phyloP scores from a whole-genome alignment of 2,797 vertebrate genomes.

The Sebastes nivosus region DNA sequence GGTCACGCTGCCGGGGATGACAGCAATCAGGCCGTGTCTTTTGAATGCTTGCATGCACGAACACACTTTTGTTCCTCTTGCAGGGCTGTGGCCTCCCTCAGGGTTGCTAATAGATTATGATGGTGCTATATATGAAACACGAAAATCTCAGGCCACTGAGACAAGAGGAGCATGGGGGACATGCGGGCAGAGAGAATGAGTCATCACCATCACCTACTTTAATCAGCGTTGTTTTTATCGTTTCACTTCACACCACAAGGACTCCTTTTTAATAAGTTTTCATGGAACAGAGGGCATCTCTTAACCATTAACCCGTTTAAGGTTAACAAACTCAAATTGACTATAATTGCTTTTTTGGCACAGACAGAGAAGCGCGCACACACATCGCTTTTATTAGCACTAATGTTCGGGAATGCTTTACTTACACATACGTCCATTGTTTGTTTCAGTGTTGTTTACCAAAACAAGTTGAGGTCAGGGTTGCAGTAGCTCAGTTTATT shows the following conservation, averaged over 20 bases:
- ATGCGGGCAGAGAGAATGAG: constrained; percentile 18
- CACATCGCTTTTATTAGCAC: background rate
- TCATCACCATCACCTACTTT: constrained; percentile 25
- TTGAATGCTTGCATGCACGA: constrained; percentile 9
- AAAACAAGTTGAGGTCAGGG: constrained; percentile 5
- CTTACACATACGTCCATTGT: background rate
- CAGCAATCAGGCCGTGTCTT: constrained; percentile 22
- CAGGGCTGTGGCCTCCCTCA: constrained; percentile 21
- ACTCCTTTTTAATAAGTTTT: background rate
- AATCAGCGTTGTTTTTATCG: constrained; percentile 7
- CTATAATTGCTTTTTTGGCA: background rate
- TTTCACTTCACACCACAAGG: background rate
- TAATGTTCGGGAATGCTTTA: constrained; percentile 7
- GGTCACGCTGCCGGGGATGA: constrained; percentile 36
- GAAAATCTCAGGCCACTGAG: constrained; percentile 20
- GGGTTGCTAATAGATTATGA: constrained; percentile 37
- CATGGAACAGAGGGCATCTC: background rate
- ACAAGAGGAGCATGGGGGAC: constrained; percentile 7
- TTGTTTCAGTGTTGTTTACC: background rate
- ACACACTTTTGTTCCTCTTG: background rate
- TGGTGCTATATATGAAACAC: constrained; percentile 26
- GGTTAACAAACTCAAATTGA: background rate
- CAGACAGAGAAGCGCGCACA: background rate
- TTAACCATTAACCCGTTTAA: constrained; percentile 13
- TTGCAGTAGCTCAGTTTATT: background rate